Percentiles rank a stretch among this genome's conserved stretches.
Evolutionary conservation across 2,797 vertebrate species (phyloP).

Genomic region (Emydoidea blandingii): DNA sequence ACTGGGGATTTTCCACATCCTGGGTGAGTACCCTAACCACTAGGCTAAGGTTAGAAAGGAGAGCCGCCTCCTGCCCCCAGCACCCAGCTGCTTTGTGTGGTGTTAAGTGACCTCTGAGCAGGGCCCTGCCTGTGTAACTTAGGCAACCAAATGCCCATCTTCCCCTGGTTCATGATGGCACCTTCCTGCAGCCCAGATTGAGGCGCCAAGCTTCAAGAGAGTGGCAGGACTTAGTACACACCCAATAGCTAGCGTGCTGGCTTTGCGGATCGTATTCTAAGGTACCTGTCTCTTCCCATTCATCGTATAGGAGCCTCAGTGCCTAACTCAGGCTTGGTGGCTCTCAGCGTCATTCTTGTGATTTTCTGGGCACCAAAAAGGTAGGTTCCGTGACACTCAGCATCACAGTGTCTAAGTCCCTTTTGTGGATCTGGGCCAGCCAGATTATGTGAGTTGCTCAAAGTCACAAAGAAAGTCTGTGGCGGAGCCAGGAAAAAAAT

Average conservation of each 20-base stretch:
- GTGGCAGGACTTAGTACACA: background rate
- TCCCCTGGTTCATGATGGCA: background rate
- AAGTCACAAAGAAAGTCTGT: background rate
- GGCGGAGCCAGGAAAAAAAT: background rate
- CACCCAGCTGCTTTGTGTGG: no score
- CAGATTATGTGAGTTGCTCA: background rate
- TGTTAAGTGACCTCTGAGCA: background rate
- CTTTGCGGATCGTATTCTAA: background rate
- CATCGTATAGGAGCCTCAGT: background rate
- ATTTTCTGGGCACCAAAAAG: background rate
- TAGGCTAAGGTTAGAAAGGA: background rate
- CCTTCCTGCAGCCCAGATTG: background rate
- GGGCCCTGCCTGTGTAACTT: background rate
- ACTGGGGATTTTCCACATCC: background rate
- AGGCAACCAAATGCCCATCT: background rate
- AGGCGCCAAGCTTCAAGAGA: background rate
- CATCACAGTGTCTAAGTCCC: background rate
- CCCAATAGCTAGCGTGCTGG: background rate
- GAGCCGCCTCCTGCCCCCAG: no score
- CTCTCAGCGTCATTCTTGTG: background rate
- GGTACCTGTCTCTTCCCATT: background rate
- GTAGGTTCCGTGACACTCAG: background rate
- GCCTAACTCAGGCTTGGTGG: background rate
- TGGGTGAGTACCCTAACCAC: background rate
- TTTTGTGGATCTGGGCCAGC: background rate